Base-by-base conservation (phyloP, 2,888 invertebrate genomes). In the Lithophane leautieri region DNA sequence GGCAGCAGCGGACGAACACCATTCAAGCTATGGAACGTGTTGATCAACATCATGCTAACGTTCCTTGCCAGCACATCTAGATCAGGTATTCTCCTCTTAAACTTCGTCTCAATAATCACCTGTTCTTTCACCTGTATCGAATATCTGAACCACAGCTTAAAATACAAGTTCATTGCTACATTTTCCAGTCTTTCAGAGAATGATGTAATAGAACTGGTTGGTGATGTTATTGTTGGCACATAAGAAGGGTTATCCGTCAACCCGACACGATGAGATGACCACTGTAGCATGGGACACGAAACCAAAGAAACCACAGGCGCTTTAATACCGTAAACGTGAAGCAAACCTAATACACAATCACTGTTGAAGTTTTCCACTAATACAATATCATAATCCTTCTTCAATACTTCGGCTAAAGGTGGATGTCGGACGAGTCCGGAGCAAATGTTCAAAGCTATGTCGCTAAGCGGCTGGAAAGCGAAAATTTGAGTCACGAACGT, bases 301-400 rank as follows among this genome's bases (percentile, higher is more conserved):
- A 97, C 94, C 44, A 97, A 81, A 0, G 96, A 97, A 16, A 98
- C 93, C 1, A 97, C 92, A 0, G 98, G 97, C 12, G 97, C 95
- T 70, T 96, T 93, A 73, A 94, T 82, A 1, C 91, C 92, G 83
- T 97, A 94, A 56, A 97, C 88, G 88, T 97, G 95, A 1, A 97
- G 95, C 65, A 98, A 91, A 0, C 97, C 97, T 67, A 97, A 90
- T 90, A 97, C 96, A 79, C 97, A 98, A 84, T 97, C 97, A 28
- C 97, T 97, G 84, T 97, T 97, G 83, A 98, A 98, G 78, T 97
- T 95, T 90, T 97, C 97, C 16, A 97, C 94, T 19, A 97, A 90
- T 7, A 97, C 92, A 11, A 97, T 87, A 88, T 98, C 98, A 82
- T 97, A 98, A 16, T 96, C 91, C 12, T 90, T 91, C 75, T 92